Evolutionary conservation across 2,888 invertebrate species (phyloP).

Genomic region (Acleris laterana): DNA sequence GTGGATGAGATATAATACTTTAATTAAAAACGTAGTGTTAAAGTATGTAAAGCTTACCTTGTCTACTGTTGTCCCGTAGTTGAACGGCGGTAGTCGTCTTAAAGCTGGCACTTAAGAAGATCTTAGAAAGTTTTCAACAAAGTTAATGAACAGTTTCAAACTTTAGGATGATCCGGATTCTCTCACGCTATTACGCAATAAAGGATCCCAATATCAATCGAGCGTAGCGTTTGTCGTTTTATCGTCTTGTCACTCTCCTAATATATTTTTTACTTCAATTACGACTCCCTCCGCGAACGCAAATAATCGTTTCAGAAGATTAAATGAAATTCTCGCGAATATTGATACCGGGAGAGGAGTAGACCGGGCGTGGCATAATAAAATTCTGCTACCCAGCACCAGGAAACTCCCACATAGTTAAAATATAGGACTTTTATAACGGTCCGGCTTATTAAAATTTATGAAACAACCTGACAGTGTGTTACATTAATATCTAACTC

Average conservation of each 20-base stretch:
- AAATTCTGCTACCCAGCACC: conserved; percentile 33
- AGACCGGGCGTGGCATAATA: conserved; percentile 43
- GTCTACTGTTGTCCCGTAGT: no score
- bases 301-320: conserved; percentile 72
- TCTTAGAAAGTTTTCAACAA: conserved; percentile 2
- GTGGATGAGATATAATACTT: no score
- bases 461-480: conserved; percentile 38
- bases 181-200: conserved; percentile 68
- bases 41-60: no score
- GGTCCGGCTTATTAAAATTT: conserved; percentile 39
- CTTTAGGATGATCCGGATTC: conserved; percentile 50
- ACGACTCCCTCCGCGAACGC: conserved; percentile 67
- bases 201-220: conserved; percentile 74
- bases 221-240: conserved; percentile 76
- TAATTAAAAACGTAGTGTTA: no score
- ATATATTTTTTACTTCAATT: conserved; percentile 73
- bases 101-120: conserved; percentile 1
- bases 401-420: conserved; percentile 38
- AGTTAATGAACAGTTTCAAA: conserved; percentile 4
- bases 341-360: conserved; percentile 59
- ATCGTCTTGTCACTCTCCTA: conserved; percentile 77
- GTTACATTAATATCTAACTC: conserved; percentile 33
- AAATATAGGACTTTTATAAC: conserved; percentile 39
- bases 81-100: no score
- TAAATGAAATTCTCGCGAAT: conserved; percentile 70